Base-by-base conservation (phyloP, 1,140 invertebrate species). In the Hestina assimilis region DNA sequence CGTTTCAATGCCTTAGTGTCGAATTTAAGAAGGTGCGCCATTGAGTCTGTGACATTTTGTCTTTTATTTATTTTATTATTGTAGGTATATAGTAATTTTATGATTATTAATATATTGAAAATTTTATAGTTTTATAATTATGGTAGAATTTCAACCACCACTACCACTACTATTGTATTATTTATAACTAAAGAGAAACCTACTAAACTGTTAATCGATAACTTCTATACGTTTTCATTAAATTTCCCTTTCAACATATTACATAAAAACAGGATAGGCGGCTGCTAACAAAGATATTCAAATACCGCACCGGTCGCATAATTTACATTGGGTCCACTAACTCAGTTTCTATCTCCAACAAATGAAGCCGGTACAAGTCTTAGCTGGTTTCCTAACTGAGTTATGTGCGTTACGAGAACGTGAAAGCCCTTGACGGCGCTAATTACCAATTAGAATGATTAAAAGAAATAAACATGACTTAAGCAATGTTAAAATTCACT, bases 361-460 rank as follows among this genome's bases (percentile, higher is more conserved):
- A 29, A 46, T 20, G 51, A 21, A 33, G 23, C 28, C 19, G 4
- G 40, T 53, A 43, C 40, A 53, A 43, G 51, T 33, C 33, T 20
- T 24, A 47, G n/a, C 11, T 29, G 20, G 41, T 53, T 8, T 19
- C 6, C 17, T 11, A 3, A 19, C 14, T 17, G 33, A 38, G 15
- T 38, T 31, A 31, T 48, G 17, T 21, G 45, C 45, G 11, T 43
- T 41, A 47, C 17, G 53, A 31, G 24, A 46, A n/a, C 29, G 24
- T 48, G 58, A 60, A 60, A 60, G 58, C 51, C 45, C 46, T 60
- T 47, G 24, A 56, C 20, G 38, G 12, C 19, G 28, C 24, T 53
- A 43, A 31, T 23, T n/a, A n/a, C n/a, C n/a, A n/a, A n/a, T n/a
- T n/a, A 17, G 6, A 38, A 15, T 38, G 15, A 14, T 1, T 15